Evolutionary conservation across 2,797 vertebrate genomes (phyloP).

Genomic region (Aplochiton taeniatus): DNA sequence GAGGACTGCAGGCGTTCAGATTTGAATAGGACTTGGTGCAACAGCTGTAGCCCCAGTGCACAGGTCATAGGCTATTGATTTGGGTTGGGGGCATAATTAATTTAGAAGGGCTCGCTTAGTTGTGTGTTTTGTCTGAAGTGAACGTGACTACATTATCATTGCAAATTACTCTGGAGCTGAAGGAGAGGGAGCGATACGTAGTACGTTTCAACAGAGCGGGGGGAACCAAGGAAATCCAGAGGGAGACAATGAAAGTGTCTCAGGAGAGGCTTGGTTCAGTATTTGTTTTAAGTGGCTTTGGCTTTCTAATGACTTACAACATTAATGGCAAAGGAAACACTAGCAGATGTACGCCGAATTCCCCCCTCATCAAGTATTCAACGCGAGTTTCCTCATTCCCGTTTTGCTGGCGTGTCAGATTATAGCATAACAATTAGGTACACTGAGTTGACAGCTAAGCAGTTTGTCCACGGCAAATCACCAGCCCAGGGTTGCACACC

Average conservation of each 20-base stretch:
- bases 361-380: too few relatives aligned
- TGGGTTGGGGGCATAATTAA: constrained; percentile 41
- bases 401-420: too few relatives aligned
- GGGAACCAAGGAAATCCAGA: neutral
- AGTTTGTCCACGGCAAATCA: too few relatives aligned
- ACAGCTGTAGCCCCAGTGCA: constrained; percentile 21
- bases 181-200: constrained; percentile 8
- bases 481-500: too few relatives aligned
- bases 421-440: too few relatives aligned
- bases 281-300: neutral
- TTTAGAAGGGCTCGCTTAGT: constrained; percentile 3
- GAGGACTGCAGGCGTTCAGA: constrained; percentile 5
- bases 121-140: constrained; percentile 8
- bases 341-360: too few relatives aligned
- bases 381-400: too few relatives aligned
- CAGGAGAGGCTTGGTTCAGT: neutral
- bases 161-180: constrained; percentile 28
- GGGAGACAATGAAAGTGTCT: neutral
- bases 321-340: too few relatives aligned
- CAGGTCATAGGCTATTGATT: constrained; percentile 36
- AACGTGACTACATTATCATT: constrained; percentile 44
- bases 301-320: neutral
- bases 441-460: too few relatives aligned
- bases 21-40: constrained; percentile 18
- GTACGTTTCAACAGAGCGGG: constrained; percentile 1